A percentile compares a stretch with the other conserved stretches of the same genome.
Conservation (phyloP, 2,888 invertebrate genomes). For the Dicranocentrus wangi region DNA sequence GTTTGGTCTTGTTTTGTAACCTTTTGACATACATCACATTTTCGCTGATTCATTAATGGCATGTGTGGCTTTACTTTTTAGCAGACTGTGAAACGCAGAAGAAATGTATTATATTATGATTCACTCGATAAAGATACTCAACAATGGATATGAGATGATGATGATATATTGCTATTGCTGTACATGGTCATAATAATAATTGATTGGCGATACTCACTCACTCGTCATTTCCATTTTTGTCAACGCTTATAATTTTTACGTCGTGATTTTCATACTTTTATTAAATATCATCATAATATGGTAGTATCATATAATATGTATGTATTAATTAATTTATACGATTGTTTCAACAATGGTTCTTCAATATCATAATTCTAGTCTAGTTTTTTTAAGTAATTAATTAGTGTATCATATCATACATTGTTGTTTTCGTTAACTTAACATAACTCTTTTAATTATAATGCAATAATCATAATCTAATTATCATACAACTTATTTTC, state of each 20-base stretch:
- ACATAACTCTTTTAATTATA: too few relatives aligned
- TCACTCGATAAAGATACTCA: too few relatives aligned
- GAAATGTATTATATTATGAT: too few relatives aligned
- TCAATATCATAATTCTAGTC: conserved; percentile 17
- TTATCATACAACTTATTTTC: background rate
- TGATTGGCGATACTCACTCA: too few relatives aligned
- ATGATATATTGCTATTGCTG: background rate
- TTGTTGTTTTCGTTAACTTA: conserved; percentile 8
- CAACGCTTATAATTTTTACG: background rate
- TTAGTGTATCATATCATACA: conserved; percentile 11
- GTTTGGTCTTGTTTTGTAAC: conserved; percentile 52
- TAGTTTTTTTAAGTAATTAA: background rate
- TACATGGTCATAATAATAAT: too few relatives aligned
- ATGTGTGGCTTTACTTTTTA: too few relatives aligned
- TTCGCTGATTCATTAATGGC: background rate
- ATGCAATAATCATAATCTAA: conserved; percentile 20
- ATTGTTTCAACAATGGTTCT: conserved; percentile 61
- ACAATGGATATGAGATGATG: too few relatives aligned
- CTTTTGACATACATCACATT: conserved; percentile 59
- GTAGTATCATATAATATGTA: conserved; percentile 12
- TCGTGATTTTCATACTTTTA: conserved; percentile 41
- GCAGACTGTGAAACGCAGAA: too few relatives aligned
- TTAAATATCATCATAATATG: conserved; percentile 42
- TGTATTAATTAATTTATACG: conserved; percentile 52
- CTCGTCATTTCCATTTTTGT: background rate